Evolutionary conservation across 1,140 invertebrate species (phyloP), one percentile per base, ranked within the genome.

Genomic region (Subanguina moxae): DNA sequence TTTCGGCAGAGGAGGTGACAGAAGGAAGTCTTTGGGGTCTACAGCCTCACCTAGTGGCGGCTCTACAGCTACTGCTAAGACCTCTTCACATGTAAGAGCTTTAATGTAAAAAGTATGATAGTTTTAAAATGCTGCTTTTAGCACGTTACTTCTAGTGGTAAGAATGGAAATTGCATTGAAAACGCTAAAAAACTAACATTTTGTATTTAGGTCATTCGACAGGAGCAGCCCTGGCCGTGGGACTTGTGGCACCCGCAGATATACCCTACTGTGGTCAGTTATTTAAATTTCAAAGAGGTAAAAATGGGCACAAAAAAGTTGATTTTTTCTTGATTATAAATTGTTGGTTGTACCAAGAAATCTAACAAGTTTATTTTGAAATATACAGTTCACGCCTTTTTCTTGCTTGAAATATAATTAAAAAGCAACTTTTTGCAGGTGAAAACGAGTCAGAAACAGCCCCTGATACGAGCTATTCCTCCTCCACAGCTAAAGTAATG

Each of bases 191-290:
- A n/a, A 30, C 61, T 21, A 15, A 21, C 21, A 46, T 46, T 46
- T 15, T 46, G 45, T 15, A n/a, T n/a, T 25, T 8, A 21, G 27
- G 58, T 21, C 28, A n/a, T 28, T 61, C 58, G 5, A 30, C 28
- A 3, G 58, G 48, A 19, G 48, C 48, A 21, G 48, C 48, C 15
- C 23, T 52, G 56, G 57, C 65, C 9, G 65, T 62, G 0, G 65
- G 65, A 46, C 30, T 67, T 9, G 65, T 70, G 3, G 68, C 63
- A 13, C 64, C 68, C 3, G 46, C 57, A 43, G 68, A 70, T 38
- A 70, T 70, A 25, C 68, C 68, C 19, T 70, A 70, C 30, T 70
- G 68, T 61, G 68, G 68, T 21, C 48, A 59, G n/a, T 25, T 25
- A 9, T 30, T 38, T 38, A n/a, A n/a, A 38, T 25, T 57, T 38